A percentile compares a stretch with the other conserved stretches of the same genome.
These are phyloP conservation scores for Centrocercus urophasianus DNA, from an alignment of 2,113 vertebrate species.

Conservation along the genomic window DNA sequence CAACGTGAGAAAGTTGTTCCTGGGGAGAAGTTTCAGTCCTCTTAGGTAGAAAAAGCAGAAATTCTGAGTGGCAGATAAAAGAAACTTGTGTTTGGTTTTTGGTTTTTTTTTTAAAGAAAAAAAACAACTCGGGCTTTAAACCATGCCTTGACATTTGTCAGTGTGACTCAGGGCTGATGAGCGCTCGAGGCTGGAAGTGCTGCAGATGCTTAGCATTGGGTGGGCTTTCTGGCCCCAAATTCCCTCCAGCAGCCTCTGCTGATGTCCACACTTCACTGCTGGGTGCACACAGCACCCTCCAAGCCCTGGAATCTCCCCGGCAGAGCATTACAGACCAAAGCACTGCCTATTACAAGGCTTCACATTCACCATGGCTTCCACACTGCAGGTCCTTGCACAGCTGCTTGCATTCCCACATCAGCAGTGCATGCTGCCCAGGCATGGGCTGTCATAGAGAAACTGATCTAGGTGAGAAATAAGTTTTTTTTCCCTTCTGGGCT, in stretches of 20 bases:
- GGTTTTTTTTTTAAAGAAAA: background rate
- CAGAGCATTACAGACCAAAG: background rate
- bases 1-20: background rate
- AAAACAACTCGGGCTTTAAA: background rate
- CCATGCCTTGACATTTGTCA: background rate
- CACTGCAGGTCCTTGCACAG: background rate
- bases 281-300: background rate
- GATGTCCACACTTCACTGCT: background rate
- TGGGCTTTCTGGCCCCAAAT: background rate
- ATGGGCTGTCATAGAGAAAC: background rate
- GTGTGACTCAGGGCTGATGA: background rate
- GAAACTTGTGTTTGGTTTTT: background rate
- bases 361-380: rapidly evolving
- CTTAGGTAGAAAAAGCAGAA: background rate
- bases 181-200: background rate
- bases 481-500: background rate
- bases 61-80: background rate
- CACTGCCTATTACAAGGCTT: rapidly evolving
- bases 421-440: rapidly evolving
- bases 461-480: background rate
- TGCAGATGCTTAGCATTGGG: background rate
- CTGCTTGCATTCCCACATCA: rapidly evolving
- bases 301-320: background rate
- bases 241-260: background rate
- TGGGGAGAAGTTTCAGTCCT: background rate